These are phyloP conservation scores for Callosobruchus maculatus DNA, from an alignment of 2,888 invertebrate genomes.

Conservation along the genomic window DNA sequence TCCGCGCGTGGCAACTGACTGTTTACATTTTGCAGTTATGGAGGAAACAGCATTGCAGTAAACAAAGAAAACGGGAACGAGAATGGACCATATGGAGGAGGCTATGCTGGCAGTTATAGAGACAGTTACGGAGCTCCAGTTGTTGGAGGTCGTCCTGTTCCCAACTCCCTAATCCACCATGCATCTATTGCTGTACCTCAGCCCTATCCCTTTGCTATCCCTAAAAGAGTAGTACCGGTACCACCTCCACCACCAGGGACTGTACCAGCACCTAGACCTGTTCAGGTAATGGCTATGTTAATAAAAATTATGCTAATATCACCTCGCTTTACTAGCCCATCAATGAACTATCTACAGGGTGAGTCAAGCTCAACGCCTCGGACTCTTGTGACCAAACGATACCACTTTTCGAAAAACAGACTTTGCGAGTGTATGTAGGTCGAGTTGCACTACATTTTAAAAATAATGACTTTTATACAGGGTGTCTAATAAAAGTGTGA, in stretches of 20 bases:
- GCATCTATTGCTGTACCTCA: slow-evolving; percentile 39
- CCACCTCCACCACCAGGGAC: slow-evolving; percentile 54
- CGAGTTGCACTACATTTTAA: too few species aligned
- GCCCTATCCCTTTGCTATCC: slow-evolving; percentile 44
- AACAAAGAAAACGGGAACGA: neutral
- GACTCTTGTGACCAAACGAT: too few species aligned
- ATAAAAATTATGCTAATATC: too few species aligned
- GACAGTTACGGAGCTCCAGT: slow-evolving; percentile 17
- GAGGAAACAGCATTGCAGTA: neutral
- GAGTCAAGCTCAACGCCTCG: too few species aligned
- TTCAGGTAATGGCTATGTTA: slow-evolving; percentile 17
- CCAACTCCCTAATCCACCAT: slow-evolving; percentile 19
- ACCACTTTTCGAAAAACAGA: too few species aligned
- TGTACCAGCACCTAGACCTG: slow-evolving; percentile 49
- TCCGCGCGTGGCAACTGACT: too few species aligned
- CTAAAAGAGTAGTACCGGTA: slow-evolving; percentile 54
- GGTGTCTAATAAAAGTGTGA: too few species aligned
- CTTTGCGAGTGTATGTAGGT: too few species aligned
- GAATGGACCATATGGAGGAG: slow-evolving; percentile 12
- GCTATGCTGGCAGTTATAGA: slow-evolving; percentile 4
- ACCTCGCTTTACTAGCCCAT: too few species aligned
- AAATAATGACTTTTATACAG: too few species aligned
- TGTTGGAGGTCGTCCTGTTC: slow-evolving; percentile 19
- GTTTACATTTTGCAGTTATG: neutral
- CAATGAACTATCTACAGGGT: too few species aligned